Conservation (phyloP, 2,113 vertebrate species). For the Brachyistius frenatus region DNA sequence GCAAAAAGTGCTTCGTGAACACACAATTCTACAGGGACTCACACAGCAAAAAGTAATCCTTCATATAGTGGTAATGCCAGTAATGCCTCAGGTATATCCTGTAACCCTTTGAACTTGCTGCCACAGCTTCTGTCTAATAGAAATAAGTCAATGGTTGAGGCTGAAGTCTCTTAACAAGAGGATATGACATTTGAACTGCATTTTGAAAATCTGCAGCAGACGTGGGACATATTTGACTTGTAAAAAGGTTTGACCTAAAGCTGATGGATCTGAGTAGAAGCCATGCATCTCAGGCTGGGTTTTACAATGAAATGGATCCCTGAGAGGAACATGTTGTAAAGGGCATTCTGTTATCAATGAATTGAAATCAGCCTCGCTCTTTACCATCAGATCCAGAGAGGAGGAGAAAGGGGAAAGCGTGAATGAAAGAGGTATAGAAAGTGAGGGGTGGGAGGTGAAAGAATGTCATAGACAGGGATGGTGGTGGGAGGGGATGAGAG, state of each 20-base stretch:
- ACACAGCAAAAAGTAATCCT: constrained; percentile 27
- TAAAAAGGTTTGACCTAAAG: constrained; percentile 17
- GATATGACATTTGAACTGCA: constrained; percentile 54
- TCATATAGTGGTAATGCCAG: constrained; percentile 39
- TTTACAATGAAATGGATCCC: constrained; percentile 7
- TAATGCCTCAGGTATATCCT: constrained; percentile 45
- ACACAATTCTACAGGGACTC: background rate
- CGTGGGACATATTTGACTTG: constrained; percentile 9
- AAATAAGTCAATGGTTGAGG: constrained; percentile 50
- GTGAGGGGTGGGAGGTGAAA: constrained; percentile 48
- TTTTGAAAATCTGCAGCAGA: constrained; percentile 18
- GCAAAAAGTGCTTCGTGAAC: background rate
- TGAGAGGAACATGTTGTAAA: constrained; percentile 38
- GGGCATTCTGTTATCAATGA: constrained; percentile 53
- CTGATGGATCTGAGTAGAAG: background rate
- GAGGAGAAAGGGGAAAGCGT: constrained; percentile 41
- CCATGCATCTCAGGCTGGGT: background rate
- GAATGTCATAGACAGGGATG: constrained; percentile 48
- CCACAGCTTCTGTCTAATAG: constrained; percentile 36
- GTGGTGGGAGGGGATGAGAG: constrained; percentile 36
- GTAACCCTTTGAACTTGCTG: constrained; percentile 57
- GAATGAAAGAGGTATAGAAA: constrained; percentile 65
- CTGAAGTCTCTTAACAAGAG: constrained; percentile 46
- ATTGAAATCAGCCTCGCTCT: constrained; percentile 36
- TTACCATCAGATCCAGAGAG: constrained; percentile 38